These are phyloP conservation scores for Nicator chloris DNA, from an alignment of 2,113 vertebrate species.

Conservation along the genomic window DNA sequence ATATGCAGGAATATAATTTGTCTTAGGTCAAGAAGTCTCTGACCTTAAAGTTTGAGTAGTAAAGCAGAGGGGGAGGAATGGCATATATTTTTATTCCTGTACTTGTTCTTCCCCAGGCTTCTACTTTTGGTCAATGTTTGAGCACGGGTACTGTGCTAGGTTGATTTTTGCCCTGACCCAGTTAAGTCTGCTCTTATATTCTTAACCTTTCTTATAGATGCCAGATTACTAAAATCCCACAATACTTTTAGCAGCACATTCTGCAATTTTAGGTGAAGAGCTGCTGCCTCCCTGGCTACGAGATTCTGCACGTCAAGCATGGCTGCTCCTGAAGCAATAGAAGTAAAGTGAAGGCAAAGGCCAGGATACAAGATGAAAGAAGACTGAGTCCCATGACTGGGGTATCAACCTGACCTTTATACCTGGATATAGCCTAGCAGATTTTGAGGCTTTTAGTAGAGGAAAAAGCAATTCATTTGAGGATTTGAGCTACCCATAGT, in stretches of 20 bases:
- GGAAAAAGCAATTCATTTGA: not conserved
- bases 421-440: not conserved
- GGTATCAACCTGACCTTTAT: not conserved
- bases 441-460: not conserved
- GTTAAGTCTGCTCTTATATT: not conserved
- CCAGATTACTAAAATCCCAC: not conserved
- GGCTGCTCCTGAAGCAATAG: not conserved
- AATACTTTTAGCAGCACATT: not conserved
- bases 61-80: not conserved
- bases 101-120: not conserved
- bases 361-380: not conserved
- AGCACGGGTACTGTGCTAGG: not conserved
- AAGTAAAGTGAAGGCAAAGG: not conserved
- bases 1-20: not conserved
- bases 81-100: not conserved
- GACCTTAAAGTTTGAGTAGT: not conserved
- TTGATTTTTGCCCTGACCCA: not conserved
- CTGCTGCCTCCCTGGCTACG: not conserved
- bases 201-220: conserved; percentile 2
- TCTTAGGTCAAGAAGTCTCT: not conserved
- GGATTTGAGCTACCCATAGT: not conserved
- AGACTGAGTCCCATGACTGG: not conserved
- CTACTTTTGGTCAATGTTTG: not conserved
- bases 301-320: not conserved
- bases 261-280: not conserved